Conservation (phyloP, 2,888 invertebrate species). For the Zygaena filipendulae region DNA sequence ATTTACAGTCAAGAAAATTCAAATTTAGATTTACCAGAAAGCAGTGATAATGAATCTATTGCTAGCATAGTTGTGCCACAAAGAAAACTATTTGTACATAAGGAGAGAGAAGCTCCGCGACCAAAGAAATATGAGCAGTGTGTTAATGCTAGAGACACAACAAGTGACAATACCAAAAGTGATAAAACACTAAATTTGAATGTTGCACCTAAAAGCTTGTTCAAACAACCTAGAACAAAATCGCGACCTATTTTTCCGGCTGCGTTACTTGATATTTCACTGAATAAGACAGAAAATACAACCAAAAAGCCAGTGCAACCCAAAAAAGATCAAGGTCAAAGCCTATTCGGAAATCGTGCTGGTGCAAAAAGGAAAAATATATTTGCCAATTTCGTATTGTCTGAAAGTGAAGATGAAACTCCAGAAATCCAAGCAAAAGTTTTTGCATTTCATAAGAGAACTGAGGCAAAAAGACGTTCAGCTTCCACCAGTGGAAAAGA, state of each 20-base stretch:
- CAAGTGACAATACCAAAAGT: too few species aligned
- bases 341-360: slow-evolving; percentile 36
- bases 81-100: slow-evolving; percentile 39
- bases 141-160: slow-evolving; percentile 29
- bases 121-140: slow-evolving; percentile 32
- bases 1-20: slow-evolving; percentile 43
- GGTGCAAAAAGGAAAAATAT: slow-evolving; percentile 42
- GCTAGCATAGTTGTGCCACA: slow-evolving; percentile 49
- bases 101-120: slow-evolving; percentile 29
- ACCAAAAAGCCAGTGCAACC: slow-evolving; percentile 39
- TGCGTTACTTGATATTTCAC: slow-evolving; percentile 35
- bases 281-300: slow-evolving; percentile 36
- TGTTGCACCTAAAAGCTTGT: slow-evolving; percentile 33
- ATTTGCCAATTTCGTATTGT: slow-evolving; percentile 41
- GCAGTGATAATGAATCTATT: slow-evolving; percentile 50
- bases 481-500: slow-evolving; percentile 22
- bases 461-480: slow-evolving; percentile 19
- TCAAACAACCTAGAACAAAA: slow-evolving; percentile 26
- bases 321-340: slow-evolving; percentile 28
- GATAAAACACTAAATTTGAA: too few species aligned
- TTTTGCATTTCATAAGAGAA: slow-evolving; percentile 32
- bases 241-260: slow-evolving; percentile 40
- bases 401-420: slow-evolving; percentile 51
- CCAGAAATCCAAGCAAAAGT: slow-evolving; percentile 40
- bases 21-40: slow-evolving; percentile 42